Evolutionary conservation across 2,888 invertebrate species (phyloP).

Genomic region (Lamellibrachia satsuma): DNA sequence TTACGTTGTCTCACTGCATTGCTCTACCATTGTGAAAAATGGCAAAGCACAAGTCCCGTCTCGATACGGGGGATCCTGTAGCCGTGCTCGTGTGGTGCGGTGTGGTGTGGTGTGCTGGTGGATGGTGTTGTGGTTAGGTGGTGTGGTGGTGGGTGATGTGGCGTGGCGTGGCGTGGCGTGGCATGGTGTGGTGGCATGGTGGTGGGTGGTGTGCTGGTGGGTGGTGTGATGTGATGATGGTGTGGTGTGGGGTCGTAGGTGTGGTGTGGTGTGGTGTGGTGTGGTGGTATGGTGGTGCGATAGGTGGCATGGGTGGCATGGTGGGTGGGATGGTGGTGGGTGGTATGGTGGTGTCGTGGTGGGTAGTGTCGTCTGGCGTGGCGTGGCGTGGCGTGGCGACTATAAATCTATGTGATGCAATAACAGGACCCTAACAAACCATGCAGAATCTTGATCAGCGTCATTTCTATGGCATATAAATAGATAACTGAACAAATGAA

Average conservation of each 20-base stretch:
- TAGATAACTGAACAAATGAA: neutral
- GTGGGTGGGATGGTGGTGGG: too few relatives aligned
- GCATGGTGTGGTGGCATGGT: too few relatives aligned
- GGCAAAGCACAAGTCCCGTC: neutral
- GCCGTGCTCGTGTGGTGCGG: neutral
- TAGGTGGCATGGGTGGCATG: too few relatives aligned
- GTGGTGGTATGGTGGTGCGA: too few relatives aligned
- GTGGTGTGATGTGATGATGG: too few relatives aligned
- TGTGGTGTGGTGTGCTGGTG: neutral
- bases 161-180: too few relatives aligned
- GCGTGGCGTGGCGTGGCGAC: neutral
- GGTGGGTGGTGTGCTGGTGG: too few relatives aligned
- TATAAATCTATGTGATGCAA: neutral
- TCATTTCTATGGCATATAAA: neutral
- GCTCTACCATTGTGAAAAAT: neutral
- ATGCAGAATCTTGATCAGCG: neutral
- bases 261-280: too few relatives aligned
- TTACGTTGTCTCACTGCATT: neutral
- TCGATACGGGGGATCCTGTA: neutral
- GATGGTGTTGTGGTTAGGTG: neutral
- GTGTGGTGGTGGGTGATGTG: too few relatives aligned
- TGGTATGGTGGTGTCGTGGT: too few relatives aligned
- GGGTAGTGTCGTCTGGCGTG: neutral
- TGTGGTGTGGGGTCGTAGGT: too few relatives aligned
- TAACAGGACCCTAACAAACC: neutral